Conservation (phyloP, 92 coral and sea anemone species). For the Micromussa lordhowensis region DNA sequence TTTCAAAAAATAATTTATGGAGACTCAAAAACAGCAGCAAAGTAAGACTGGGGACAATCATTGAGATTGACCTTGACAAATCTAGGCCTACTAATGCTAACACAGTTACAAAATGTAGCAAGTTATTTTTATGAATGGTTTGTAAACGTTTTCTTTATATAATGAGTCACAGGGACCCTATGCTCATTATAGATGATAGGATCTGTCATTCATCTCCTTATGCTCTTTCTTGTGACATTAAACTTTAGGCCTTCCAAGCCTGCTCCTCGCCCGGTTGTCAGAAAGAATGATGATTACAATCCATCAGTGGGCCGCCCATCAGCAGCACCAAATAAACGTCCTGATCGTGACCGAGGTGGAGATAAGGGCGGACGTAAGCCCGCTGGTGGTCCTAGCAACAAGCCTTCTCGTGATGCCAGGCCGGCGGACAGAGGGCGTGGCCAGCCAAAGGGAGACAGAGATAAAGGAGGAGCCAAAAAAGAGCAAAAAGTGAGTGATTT, state of each 20-base stretch:
- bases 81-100: no score
- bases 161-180: background rate
- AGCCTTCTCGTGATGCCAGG: constrained; percentile 80
- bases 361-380: constrained; percentile 70
- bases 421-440: constrained; percentile 69
- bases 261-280: constrained; percentile 85
- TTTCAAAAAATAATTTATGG: no score
- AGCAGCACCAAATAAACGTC: constrained; percentile 77
- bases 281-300: constrained; percentile 84
- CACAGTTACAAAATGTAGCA: no score
- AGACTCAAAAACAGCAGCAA: no score
- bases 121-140: background rate
- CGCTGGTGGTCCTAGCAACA: constrained; percentile 65
- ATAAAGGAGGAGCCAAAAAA: constrained; percentile 78
- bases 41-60: no score
- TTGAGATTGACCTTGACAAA: no score
- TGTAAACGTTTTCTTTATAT: background rate
- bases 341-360: constrained; percentile 81
- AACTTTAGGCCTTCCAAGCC: constrained; percentile 82
- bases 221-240: background rate
- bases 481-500: constrained; percentile 61
- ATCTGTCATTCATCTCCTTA: background rate
- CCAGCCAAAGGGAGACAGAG: constrained; percentile 75
- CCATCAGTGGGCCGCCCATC: constrained; percentile 74
- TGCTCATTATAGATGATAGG: background rate